Conservation (phyloP, 2,113 vertebrate genomes). For the Rattus norvegicus region GRCr8 NC_086033.1:103480001-103480500, state of each 20-base stretch:
- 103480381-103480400: neutral
- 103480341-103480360: constrained; percentile 11
- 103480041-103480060: neutral
- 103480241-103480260: neutral
- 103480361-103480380: constrained; percentile 13
- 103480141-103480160: neutral
- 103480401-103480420: constrained; percentile 37
- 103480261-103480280: neutral
- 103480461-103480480: neutral
- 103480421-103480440: neutral
- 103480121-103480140: neutral
- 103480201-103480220: neutral
- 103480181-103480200: neutral
- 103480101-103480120: neutral
- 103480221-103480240: neutral
- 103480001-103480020: constrained; percentile 4
- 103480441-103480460: neutral
- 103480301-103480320: constrained; percentile 38
- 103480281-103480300: neutral
- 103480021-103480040: constrained; percentile 30
- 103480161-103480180: neutral
- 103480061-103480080: neutral
- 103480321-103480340: neutral
- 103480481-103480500: constrained; percentile 19
- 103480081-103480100: neutral